phyloP scores from a whole-genome alignment of 2,113 vertebrate species.

The Tauraco erythrolophus region DNA sequence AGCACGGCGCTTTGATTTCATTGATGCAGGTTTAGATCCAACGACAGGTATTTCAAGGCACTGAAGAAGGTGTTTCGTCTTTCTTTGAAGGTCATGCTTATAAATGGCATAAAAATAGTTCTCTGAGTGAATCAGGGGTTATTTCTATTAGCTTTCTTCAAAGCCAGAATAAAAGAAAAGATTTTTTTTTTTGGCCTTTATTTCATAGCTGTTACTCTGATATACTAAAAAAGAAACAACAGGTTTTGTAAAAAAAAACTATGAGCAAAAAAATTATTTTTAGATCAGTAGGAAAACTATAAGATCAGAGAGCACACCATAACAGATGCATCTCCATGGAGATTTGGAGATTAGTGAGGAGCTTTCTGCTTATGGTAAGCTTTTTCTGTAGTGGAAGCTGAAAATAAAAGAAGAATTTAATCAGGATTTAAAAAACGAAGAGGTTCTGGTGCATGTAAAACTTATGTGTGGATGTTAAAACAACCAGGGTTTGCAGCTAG shows the following conservation, averaged over 20 bases:
- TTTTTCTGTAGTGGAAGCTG: neutral
- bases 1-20: neutral
- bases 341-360: constrained; percentile 13
- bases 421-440: neutral
- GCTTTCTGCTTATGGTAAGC: constrained; percentile 18
- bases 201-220: neutral
- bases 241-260: neutral
- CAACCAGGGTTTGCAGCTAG: neutral
- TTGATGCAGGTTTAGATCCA: neutral
- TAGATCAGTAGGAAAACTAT: neutral
- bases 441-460: neutral
- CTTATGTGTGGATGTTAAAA: neutral
- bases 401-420: constrained; percentile 14
- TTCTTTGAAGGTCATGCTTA: constrained; percentile 9
- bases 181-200: neutral
- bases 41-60: neutral
- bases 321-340: constrained; percentile 27
- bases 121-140: neutral
- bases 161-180: neutral
- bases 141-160: constrained; percentile 19
- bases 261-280: neutral
- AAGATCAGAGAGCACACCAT: constrained; percentile 15
- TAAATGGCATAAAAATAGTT: constrained; percentile 15
- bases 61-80: neutral
- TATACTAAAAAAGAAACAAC: constrained; percentile 15